phyloP scores from a whole-genome alignment of 2,797 vertebrate genomes.

The Eulemur coronatus region DNA sequence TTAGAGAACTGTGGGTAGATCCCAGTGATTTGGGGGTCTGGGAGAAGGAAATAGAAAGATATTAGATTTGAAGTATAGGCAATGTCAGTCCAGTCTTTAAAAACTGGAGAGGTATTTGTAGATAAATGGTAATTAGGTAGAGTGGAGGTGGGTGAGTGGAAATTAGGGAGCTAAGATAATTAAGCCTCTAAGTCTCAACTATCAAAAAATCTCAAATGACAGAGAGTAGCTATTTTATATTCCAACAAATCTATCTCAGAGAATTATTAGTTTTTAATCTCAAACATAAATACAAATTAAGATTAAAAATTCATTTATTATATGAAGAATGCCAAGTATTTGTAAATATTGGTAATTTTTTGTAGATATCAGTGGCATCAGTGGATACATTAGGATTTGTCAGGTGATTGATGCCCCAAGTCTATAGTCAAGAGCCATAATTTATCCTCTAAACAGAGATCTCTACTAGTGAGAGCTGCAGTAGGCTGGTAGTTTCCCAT shows the following conservation, averaged over 20 bases:
- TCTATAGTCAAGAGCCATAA: background rate
- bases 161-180: background rate
- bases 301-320: constrained; percentile 27
- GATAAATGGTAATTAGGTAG: background rate
- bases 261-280: background rate
- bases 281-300: constrained; percentile 52
- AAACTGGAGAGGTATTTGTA: background rate
- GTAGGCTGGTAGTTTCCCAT: background rate
- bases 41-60: background rate
- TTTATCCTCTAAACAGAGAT: background rate
- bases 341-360: constrained; percentile 15
- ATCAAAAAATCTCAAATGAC: background rate
- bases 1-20: background rate
- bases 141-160: background rate
- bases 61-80: constrained; percentile 1
- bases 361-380: background rate
- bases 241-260: constrained; percentile 1
- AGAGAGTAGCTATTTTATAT: constrained; percentile 4
- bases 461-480: background rate
- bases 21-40: background rate
- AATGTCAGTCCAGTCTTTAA: background rate
- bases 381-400: background rate
- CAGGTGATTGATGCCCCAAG: background rate
- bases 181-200: background rate
- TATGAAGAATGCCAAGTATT: background rate